Percentiles rank a stretch among this genome's conserved stretches.
Conservation (phyloP, 2,797 vertebrate genomes). For the Catharus ustulatus region DNA sequence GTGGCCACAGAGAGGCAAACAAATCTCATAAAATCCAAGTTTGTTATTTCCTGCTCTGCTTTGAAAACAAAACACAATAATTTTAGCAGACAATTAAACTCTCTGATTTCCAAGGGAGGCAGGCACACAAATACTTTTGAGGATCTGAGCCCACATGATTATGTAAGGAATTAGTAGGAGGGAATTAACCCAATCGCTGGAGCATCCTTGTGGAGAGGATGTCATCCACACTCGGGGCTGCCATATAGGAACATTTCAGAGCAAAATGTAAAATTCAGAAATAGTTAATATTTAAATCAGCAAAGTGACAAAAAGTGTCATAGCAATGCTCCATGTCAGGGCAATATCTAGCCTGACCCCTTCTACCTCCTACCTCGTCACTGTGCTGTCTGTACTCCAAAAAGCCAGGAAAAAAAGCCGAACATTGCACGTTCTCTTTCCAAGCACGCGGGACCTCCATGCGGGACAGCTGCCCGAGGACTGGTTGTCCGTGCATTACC, state of each 20-base stretch:
- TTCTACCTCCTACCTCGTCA: not conserved
- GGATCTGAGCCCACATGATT: conserved; percentile 58
- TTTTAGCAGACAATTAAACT: conserved; percentile 66
- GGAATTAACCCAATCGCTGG: conserved; percentile 19
- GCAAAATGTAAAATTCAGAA: not conserved
- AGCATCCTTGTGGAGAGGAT: not conserved
- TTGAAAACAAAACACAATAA: conserved; percentile 67
- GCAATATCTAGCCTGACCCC: not conserved
- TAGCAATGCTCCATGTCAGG: not conserved
- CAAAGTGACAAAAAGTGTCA: not conserved
- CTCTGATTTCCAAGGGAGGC: conserved; percentile 47
- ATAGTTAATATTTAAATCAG: not conserved
- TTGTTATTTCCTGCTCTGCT: conserved; percentile 63
- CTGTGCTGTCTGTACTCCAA: accelerated
- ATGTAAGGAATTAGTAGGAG: conserved; percentile 49
- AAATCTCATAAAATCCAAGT: conserved; percentile 53
- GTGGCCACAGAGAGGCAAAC: conserved; percentile 47
- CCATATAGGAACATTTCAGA: accelerated
- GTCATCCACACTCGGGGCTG: not conserved
- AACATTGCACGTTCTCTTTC: not conserved
- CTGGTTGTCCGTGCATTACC: not conserved
- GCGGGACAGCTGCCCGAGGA: not conserved
- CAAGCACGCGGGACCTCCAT: accelerated
- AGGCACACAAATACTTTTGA: conserved; percentile 62
- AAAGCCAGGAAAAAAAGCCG: not conserved